Percentiles rank a stretch among this genome's conserved stretches.
Conservation (phyloP, 2,888 invertebrate species). For the Carpatolechia fugitivella region DNA sequence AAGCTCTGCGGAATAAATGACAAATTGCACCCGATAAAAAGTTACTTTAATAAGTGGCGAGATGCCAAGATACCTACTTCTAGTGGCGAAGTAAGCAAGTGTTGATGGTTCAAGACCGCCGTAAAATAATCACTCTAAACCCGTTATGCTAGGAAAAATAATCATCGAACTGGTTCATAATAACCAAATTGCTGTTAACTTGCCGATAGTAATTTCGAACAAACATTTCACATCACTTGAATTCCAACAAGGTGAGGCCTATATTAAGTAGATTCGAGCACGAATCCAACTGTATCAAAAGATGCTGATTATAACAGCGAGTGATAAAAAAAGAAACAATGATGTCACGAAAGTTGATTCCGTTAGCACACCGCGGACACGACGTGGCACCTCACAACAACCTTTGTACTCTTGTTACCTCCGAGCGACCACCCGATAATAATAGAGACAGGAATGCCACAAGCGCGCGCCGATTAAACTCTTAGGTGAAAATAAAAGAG, state of each 20-base stretch:
- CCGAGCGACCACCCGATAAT: constrained; percentile 73
- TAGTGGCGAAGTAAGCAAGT: neutral
- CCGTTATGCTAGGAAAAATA: constrained; percentile 5
- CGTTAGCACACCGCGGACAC: constrained; percentile 59
- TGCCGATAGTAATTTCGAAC: neutral
- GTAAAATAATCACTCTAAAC: neutral
- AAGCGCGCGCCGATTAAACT: constrained; percentile 74
- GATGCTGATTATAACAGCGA: constrained; percentile 17
- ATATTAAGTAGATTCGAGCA: constrained; percentile 13
- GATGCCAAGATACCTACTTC: constrained; percentile 26
- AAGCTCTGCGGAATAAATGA: constrained; percentile 57
- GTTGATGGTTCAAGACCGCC: neutral
- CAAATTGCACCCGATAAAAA: constrained; percentile 58
- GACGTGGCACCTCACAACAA: constrained; percentile 72
- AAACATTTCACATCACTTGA: neutral
- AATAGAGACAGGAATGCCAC: constrained; percentile 70
- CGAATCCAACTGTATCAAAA: constrained; percentile 19
- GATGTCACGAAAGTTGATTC: constrained; percentile 55
- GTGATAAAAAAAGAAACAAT: constrained; percentile 42
- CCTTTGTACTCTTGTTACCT: constrained; percentile 72
- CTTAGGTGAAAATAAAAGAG: constrained; percentile 77
- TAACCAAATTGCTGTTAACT: neutral
- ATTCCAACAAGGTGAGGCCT: neutral
- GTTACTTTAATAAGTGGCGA: constrained; percentile 34
- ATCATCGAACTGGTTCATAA: neutral